Evolutionary conservation across 2,888 invertebrate genomes (phyloP), one percentile per base, ranked within the genome.

Genomic region (Temnothorax ravouxi): DNA sequence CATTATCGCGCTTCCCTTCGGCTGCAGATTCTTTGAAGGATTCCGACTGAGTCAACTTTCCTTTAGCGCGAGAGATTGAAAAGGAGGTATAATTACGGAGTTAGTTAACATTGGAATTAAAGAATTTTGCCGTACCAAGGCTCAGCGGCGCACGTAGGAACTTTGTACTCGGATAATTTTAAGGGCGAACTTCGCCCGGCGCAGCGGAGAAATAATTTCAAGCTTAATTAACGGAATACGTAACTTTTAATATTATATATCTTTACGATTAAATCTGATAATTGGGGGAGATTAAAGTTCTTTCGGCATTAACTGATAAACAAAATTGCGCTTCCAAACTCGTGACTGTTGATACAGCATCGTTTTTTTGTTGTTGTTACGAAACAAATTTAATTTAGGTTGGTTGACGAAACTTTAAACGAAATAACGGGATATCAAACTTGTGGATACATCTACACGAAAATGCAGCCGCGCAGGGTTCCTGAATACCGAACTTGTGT

Each of bases 101-200:
- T 79, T 72, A 79, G 74, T 80, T 59, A 80, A 72, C 47, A 50
- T 72, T 74, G 74, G 74, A 74, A 80, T 80, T 80, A 80, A 80
- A 80, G 75, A 59, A 80, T 72, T 74, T 59, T 38, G 56, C 59
- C 18, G 74, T 59, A 62, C 15, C 41, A n/a, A 41, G 69, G 29
- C 67, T n/a, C 15, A 34, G 29, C n/a, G 29, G 29, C 18, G 34
- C 21, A 25, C 62, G 38, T 56, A 59, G 59, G 34, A 79, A 72
- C 79, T 80, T 72, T 59, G 75, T 72, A 74, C 47, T 8, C 74
- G 34, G 74, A 72, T 56, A 71, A 69, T 67, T 69, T 69, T 47
- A 56, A 79, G 25, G 15, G 11, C 50, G 11, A n/a, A 52, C 64
- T 72, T 59, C 8, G 15, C 25, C 25, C 62, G 21, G 34, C 13